Evolutionary conservation across 2,113 vertebrate genomes (phyloP).

Genomic region (Chamaetylas fuelleborni): DNA sequence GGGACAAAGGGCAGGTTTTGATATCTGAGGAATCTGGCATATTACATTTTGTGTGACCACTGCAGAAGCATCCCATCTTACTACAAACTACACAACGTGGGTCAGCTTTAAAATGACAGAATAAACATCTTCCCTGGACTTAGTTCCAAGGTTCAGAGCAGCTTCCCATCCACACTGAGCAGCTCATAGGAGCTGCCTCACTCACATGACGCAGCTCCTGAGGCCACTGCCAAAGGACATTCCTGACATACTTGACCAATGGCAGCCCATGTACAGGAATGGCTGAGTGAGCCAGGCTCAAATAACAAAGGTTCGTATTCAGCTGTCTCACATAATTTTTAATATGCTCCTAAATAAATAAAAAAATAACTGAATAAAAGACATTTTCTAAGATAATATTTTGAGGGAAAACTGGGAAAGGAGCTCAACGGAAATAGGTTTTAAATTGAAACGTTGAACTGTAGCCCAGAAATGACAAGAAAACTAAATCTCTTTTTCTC

Average conservation of each 20-base stretch:
- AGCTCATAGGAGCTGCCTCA: background rate
- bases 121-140: background rate
- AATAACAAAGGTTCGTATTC: conserved; percentile 18
- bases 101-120: background rate
- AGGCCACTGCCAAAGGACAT: conserved; percentile 51
- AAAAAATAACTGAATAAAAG: conserved; percentile 14
- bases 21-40: background rate
- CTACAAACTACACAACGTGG: background rate
- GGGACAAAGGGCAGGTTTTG: background rate
- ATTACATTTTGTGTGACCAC: background rate
- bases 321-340: conserved; percentile 26
- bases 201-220: background rate
- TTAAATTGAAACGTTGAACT: conserved; percentile 65
- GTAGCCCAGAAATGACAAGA: conserved; percentile 67
- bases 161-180: background rate
- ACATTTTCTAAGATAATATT: conserved; percentile 52
- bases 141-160: background rate
- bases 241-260: conserved; percentile 53
- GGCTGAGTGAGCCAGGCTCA: conserved; percentile 26
- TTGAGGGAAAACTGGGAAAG: conserved; percentile 60
- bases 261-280: background rate
- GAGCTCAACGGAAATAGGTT: conserved; percentile 47
- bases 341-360: conserved; percentile 46
- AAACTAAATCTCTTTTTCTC: conserved; percentile 45
- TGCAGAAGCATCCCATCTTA: background rate